phyloP scores from a whole-genome alignment of 2,113 vertebrate species.

The Bubo bubo region DNA sequence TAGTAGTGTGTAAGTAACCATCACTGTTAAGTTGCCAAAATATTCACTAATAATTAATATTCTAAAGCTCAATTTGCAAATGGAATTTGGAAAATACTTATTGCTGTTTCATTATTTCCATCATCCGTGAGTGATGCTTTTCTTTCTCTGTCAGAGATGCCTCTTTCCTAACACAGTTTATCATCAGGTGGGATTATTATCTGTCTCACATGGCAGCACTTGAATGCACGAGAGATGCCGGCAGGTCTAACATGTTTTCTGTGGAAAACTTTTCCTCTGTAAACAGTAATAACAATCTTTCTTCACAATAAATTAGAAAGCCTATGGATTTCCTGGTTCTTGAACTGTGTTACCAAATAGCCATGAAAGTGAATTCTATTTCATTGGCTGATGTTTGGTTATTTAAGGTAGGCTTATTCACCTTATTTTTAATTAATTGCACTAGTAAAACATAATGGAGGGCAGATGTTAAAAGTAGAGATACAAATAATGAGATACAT shows the following conservation, averaged over 20 bases:
- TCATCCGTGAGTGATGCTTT: background rate
- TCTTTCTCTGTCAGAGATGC: background rate
- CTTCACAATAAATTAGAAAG: background rate
- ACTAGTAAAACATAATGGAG: background rate
- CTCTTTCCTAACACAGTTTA: background rate
- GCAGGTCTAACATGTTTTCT: background rate
- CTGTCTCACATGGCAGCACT: background rate
- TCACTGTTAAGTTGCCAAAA: background rate
- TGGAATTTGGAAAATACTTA: background rate
- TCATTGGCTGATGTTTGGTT: background rate
- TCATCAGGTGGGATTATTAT: background rate
- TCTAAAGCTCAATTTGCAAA: background rate
- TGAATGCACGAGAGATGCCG: background rate
- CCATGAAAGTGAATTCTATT: background rate
- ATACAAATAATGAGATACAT: background rate
- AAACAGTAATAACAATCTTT: background rate
- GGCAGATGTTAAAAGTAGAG: background rate
- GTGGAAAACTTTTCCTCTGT: background rate
- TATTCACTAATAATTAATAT: background rate
- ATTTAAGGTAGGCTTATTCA: background rate
- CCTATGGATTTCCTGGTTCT: background rate
- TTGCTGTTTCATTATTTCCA: background rate
- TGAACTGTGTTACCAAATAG: background rate
- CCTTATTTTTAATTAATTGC: background rate
- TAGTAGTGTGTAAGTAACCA: background rate